These are phyloP conservation scores for Amphipoea lucens DNA, from an alignment of 2,888 invertebrate species.

Conservation along the genomic window DNA sequence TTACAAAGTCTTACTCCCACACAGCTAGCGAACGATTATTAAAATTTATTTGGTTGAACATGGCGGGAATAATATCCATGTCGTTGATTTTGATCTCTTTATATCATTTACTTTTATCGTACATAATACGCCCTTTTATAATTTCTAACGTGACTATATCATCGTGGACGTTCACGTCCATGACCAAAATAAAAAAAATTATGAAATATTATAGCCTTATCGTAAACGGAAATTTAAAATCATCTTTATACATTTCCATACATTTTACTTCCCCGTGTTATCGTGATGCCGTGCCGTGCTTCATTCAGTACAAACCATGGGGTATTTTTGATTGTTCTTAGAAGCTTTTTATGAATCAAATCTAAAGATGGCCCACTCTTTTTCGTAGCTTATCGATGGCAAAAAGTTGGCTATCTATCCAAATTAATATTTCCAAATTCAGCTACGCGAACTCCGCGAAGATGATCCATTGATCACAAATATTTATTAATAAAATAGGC, in stretches of 20 bases:
- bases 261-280: background rate
- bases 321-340: background rate
- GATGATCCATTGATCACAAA: conserved; percentile 51
- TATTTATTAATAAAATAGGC: conserved; percentile 67
- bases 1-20: background rate
- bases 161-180: background rate
- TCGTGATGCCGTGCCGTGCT: background rate
- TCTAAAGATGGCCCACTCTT: conserved; percentile 25
- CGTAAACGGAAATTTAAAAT: background rate
- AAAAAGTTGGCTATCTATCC: background rate
- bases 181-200: background rate
- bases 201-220: background rate
- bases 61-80: background rate
- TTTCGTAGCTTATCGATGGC: background rate
- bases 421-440: background rate
- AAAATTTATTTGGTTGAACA: background rate
- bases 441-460: background rate
- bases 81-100: background rate
- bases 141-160: background rate
- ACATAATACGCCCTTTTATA: background rate
- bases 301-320: no score
- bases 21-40: background rate
- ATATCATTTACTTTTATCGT: background rate
- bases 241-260: background rate
- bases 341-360: background rate